Percentiles rank a stretch among this genome's conserved stretches.
phyloP scores from a whole-genome alignment of 2,113 vertebrate species.

The Astur gentilis region DNA sequence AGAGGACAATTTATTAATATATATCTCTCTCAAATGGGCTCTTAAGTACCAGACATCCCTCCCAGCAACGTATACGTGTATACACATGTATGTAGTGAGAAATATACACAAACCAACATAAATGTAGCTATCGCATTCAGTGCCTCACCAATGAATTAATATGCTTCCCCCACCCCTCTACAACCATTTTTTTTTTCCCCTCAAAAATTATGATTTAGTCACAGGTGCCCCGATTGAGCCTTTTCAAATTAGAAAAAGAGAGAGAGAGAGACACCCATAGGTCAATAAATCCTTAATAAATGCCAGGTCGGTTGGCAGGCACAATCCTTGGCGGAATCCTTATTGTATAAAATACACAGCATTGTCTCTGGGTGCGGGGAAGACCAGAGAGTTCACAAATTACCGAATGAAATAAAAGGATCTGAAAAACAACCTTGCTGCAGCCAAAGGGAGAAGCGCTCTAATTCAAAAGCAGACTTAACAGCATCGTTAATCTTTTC shows the following conservation, averaged over 20 bases:
- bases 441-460: conserved; percentile 69
- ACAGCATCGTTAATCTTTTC: conserved; percentile 70
- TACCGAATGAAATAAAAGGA: conserved; percentile 67
- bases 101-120: background rate
- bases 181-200: background rate
- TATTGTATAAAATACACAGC: conserved; percentile 40
- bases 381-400: conserved; percentile 70
- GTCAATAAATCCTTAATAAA: conserved; percentile 64
- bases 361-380: conserved; percentile 64
- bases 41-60: background rate
- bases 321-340: conserved; percentile 64
- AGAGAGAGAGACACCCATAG: conserved; percentile 43
- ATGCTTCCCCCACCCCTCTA: background rate
- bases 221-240: conserved; percentile 57
- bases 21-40: background rate
- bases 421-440: conserved; percentile 68
- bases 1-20: conserved; percentile 6
- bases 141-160: background rate
- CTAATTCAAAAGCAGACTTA: conserved; percentile 69
- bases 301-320: conserved; percentile 56
- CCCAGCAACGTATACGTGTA: background rate
- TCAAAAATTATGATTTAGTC: conserved; percentile 39
- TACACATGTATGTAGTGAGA: background rate
- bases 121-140: background rate
- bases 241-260: conserved; percentile 33